Conservation (phyloP, 1,140 invertebrate species). For the Chironomus striatipennis region DNA sequence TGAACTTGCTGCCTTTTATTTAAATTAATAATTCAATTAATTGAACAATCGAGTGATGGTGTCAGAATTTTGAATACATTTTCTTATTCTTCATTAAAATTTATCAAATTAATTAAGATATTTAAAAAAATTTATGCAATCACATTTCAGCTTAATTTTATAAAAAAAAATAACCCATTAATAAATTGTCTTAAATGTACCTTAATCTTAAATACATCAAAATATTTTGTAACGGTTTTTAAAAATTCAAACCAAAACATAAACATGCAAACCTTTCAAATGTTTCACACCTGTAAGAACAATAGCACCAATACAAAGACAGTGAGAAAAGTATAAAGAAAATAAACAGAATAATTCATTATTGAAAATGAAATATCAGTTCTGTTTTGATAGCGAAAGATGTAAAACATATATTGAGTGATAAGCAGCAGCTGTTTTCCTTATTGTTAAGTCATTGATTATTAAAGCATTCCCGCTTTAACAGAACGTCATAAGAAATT, state of each 20-base stretch:
- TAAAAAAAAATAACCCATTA: no score
- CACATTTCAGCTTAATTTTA: no score
- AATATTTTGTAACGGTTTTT: background rate
- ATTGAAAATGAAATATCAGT: background rate
- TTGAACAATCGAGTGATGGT: no score
- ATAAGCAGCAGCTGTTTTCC: background rate
- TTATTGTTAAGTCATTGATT: background rate
- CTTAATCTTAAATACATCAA: no score
- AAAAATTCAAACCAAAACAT: background rate
- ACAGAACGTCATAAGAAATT: background rate
- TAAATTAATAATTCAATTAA: no score
- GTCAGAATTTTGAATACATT: no score
- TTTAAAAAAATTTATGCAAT: no score
- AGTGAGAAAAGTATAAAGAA: background rate
- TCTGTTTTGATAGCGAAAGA: background rate
- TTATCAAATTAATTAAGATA: no score
- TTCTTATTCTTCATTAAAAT: no score
- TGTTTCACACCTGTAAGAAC: background rate
- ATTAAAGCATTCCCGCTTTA: constrained; percentile 1
- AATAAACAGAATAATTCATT: background rate
- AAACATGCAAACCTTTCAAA: background rate
- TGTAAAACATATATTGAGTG: constrained; percentile 4
- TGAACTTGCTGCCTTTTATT: background rate
- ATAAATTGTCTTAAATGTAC: no score
- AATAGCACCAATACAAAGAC: background rate